phyloP scores from a whole-genome alignment of 2,113 vertebrate species.

The Bagarius yarrelli region DNA sequence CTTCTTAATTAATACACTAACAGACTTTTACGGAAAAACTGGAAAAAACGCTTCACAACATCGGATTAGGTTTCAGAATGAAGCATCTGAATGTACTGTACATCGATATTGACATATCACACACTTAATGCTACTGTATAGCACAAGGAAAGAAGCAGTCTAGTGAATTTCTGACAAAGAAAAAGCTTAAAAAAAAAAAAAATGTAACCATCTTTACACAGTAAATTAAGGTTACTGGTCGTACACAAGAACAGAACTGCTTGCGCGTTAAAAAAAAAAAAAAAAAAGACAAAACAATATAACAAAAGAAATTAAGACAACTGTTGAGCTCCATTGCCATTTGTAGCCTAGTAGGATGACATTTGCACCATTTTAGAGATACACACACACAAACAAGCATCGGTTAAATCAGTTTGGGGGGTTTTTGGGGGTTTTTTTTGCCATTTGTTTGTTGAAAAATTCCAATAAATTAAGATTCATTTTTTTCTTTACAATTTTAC shows the following conservation, averaged over 20 bases:
- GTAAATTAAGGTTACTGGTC: conserved; percentile 99
- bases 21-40: conserved; percentile 84
- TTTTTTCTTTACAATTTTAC: conserved; percentile 55
- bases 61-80: conserved; percentile 86
- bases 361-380: conserved; percentile 88
- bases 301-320: conserved; percentile 64
- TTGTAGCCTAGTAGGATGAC: conserved; percentile 84
- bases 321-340: conserved; percentile 90
- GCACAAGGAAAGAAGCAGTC: conserved; percentile 98
- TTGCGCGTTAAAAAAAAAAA: conserved; percentile 80
- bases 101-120: conserved; percentile 82
- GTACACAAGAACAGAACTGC: conserved; percentile 99
- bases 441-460: conserved; percentile 59
- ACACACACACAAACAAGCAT: conserved; percentile 98
- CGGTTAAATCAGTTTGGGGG: conserved; percentile 76
- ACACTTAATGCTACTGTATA: conserved; percentile 77
- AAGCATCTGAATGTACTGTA: conserved; percentile 88
- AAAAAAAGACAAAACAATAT: conserved; percentile 60
- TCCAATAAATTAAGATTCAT: conserved; percentile 94
- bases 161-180: conserved; percentile 93
- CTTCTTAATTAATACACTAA: conserved; percentile 66
- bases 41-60: conserved; percentile 92
- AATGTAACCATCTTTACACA: conserved; percentile 99
- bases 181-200: conserved; percentile 82
- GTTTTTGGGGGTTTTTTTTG: neutral